These are phyloP conservation scores for Grantiella picta DNA, from an alignment of 2,113 vertebrate genomes.

Conservation along the genomic window DNA sequence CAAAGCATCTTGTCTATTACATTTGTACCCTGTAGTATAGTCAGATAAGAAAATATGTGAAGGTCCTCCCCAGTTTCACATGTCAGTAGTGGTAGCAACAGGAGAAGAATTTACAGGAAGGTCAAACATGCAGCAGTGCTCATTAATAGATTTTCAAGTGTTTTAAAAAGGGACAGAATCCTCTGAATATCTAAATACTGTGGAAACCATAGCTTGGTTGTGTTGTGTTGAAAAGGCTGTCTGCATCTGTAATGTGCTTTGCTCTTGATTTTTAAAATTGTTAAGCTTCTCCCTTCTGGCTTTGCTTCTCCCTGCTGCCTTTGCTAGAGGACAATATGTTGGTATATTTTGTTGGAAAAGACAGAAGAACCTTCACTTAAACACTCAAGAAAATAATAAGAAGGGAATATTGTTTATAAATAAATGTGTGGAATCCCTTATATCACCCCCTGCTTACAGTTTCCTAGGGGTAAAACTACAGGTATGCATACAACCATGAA, in stretches of 20 bases:
- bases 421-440: not conserved
- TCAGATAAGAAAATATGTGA: not conserved
- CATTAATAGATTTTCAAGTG: not conserved
- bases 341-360: not conserved
- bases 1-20: not conserved
- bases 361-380: not conserved
- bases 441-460: not conserved
- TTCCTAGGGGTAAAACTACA: not conserved
- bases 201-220: not conserved
- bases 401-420: not conserved
- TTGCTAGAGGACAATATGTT: not conserved
- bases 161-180: not conserved
- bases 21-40: not conserved
- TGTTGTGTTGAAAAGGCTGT: not conserved
- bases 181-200: not conserved
- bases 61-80: not conserved
- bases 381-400: not conserved
- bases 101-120: not conserved
- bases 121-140: not conserved
- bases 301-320: not conserved
- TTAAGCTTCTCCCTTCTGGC: not conserved
- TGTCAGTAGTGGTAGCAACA: not conserved
- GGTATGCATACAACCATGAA: not conserved
- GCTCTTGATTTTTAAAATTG: not conserved
- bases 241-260: not conserved